Base-by-base conservation (phyloP, 2,113 vertebrate species). In the Lepisosteus osseus region DNA sequence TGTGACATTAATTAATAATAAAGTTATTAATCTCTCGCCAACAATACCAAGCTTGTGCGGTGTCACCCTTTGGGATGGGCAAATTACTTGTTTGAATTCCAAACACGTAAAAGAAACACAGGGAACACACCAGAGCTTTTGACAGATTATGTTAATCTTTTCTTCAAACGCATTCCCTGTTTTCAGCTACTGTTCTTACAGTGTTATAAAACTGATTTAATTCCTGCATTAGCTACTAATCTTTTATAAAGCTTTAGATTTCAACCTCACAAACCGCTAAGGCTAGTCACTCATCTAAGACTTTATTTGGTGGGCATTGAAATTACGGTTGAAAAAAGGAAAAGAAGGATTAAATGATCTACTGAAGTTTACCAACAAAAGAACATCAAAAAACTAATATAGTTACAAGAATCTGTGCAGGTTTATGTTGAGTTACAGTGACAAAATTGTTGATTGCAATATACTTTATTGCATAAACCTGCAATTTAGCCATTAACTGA, bases 181-280 rank as follows among this genome's bases (percentile, higher is more conserved):
- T 74, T 74, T 69, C 51, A 69, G 44, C 29, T 5, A 3, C 15
- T 44, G 4, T 29, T n/a, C 40, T 44, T n/a, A 54, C 47, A 41
- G 3, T 14, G 61, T 17, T 64, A 44, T 56, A 54, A 41, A 55
- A 45, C 4, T 42, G n/a, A 44, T 63, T 59, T 59, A 59, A 59
- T 11, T 59, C 56, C 13, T 59, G 57, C 57, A 13, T 59, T 59
- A 56, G 57, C 40, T 9, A 14, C 72, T 74, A 69, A 64, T 63
- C 67, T 64, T 54, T 14, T 13, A 6, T 12, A 67, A 42, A 14
- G 42, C 64, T 62, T 54, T 68, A 45, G 14, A 42, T n/a, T 3
- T 41, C 3, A 51, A 43, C 54, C 41, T 56, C 65, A 41, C 67
- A 40, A 44, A 40, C 67, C 47, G 17, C 41, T 40, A 65, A 56